phyloP scores from a whole-genome alignment of 2,113 vertebrate species.

The Henicopernis longicauda region DNA sequence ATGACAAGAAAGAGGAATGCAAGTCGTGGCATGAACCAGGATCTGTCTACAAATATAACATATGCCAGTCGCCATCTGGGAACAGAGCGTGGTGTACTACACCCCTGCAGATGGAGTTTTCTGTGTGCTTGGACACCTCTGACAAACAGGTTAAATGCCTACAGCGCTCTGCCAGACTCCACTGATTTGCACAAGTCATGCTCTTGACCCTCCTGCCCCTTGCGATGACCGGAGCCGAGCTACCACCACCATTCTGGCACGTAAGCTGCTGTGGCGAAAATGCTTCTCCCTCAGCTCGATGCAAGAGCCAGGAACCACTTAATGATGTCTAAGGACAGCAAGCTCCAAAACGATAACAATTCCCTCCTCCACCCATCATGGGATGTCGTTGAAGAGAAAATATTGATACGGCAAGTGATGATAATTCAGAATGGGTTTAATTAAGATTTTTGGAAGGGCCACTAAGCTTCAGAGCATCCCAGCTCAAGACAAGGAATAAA shows the following conservation, averaged over 20 bases:
- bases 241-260: neutral
- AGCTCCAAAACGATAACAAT: neutral
- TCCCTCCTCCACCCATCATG: neutral
- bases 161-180: neutral
- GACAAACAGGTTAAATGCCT: neutral
- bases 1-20: neutral
- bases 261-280: fast-evolving
- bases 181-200: neutral
- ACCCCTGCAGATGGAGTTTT: neutral
- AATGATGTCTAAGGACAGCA: neutral
- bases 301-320: neutral
- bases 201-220: neutral
- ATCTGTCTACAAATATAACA: neutral
- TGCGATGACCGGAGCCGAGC: neutral
- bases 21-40: neutral
- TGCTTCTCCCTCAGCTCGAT: neutral
- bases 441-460: neutral
- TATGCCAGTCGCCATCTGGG: neutral
- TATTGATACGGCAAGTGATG: neutral
- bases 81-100: neutral
- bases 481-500: neutral
- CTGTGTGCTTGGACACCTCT: fast-evolving
- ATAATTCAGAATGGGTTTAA: neutral
- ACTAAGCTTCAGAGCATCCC: neutral
- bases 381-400: neutral